Percentiles rank a stretch among this genome's conserved stretches.
Evolutionary conservation across 1,140 invertebrate genomes (phyloP).

Genomic region (Phortica variegata): DNA sequence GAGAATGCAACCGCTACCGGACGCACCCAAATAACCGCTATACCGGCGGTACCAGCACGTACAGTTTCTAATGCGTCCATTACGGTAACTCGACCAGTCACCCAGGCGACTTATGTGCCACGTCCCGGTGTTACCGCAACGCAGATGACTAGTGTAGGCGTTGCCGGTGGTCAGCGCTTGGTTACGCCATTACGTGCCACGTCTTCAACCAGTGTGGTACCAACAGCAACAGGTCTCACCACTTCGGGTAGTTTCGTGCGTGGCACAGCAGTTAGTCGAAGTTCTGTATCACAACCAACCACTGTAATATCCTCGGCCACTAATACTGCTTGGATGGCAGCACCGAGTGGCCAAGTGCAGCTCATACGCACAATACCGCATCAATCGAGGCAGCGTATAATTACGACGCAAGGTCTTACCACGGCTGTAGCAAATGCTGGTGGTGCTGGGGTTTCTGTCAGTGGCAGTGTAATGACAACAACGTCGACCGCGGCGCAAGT

Average conservation of each 20-base stretch:
- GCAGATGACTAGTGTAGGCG: constrained; percentile 41
- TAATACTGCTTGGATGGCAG: constrained; percentile 50
- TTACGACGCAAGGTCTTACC: constrained; percentile 40
- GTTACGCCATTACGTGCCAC: constrained; percentile 43
- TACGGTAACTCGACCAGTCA: constrained; percentile 47
- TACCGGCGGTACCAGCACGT: constrained; percentile 43
- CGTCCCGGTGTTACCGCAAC: constrained; percentile 46
- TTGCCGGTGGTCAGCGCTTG: constrained; percentile 35
- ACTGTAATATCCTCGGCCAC: constrained; percentile 51
- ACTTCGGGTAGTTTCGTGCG: constrained; percentile 42
- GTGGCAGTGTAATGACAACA: constrained; percentile 18
- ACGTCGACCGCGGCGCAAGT: constrained; percentile 34
- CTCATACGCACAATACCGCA: constrained; percentile 45
- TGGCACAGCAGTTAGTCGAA: constrained; percentile 27
- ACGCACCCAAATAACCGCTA: constrained; percentile 50
- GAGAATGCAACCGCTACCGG: constrained; percentile 46
- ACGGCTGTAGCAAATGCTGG: constrained; percentile 15
- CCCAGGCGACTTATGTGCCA: constrained; percentile 46
- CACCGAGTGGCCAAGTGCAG: constrained; percentile 42
- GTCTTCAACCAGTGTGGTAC: constrained; percentile 36
- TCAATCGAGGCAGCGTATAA: constrained; percentile 45
- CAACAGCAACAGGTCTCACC: constrained; percentile 22
- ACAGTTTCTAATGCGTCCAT: constrained; percentile 51
- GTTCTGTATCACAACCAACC: constrained; percentile 37
- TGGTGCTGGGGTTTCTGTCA: constrained; percentile 23